A percentile compares a stretch with the other conserved stretches of the same genome.
Evolutionary conservation across 2,113 vertebrate genomes (phyloP).

Genomic region (Sphaerodactylus townsendi): DNA sequence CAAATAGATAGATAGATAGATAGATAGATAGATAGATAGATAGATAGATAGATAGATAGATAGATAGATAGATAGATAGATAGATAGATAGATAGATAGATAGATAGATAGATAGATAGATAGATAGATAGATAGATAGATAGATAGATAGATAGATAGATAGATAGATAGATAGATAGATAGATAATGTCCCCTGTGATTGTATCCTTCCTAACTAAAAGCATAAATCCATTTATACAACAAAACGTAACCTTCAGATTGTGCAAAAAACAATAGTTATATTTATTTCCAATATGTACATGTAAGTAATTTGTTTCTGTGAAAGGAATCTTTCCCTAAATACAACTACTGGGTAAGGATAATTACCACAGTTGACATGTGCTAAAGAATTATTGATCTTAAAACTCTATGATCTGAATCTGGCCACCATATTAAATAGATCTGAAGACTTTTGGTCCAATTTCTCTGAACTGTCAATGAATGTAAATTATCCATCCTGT

Average conservation of each 20-base stretch:
- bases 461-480: slow-evolving; percentile 33
- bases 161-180: too few relatives aligned
- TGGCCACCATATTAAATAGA: slow-evolving; percentile 53
- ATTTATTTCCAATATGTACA: slow-evolving; percentile 19
- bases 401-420: slow-evolving; percentile 45
- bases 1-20: too few relatives aligned
- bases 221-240: not conserved
- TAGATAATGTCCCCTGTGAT: too few relatives aligned
- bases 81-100: too few relatives aligned
- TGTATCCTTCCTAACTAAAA: not conserved
- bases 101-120: too few relatives aligned
- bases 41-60: too few relatives aligned
- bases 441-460: slow-evolving; percentile 27
- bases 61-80: too few relatives aligned
- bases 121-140: too few relatives aligned
- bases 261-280: slow-evolving; percentile 1
- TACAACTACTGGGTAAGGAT: slow-evolving; percentile 55
- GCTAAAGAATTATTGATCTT: slow-evolving; percentile 60
- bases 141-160: too few relatives aligned
- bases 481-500: slow-evolving; percentile 41
- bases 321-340: slow-evolving; percentile 45
- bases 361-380: slow-evolving; percentile 48
- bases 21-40: too few relatives aligned
- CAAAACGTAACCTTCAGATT: slow-evolving; percentile 8
- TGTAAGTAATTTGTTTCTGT: slow-evolving; percentile 41